Conservation (phyloP, 2,888 invertebrate genomes). For the Gortyna flavago region DNA sequence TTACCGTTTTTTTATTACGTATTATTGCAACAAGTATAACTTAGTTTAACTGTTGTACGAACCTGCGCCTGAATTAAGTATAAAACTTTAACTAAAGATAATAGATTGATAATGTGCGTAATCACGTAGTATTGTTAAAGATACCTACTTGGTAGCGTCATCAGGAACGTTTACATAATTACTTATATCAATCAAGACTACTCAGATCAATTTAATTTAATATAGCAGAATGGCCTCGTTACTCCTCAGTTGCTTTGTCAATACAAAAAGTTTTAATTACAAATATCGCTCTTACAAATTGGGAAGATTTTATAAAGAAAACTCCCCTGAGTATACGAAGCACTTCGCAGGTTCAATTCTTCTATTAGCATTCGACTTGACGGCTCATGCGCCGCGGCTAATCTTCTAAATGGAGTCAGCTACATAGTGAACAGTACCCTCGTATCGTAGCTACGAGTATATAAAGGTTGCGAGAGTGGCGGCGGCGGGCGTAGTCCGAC, state of each 20-base stretch:
- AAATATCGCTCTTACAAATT: constrained; percentile 20
- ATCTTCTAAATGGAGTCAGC: constrained; percentile 80
- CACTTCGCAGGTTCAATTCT: constrained; percentile 58
- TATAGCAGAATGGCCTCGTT: neutral
- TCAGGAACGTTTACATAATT: neutral
- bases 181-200: constrained; percentile 12
- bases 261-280: constrained; percentile 28
- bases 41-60: neutral
- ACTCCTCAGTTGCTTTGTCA: neutral
- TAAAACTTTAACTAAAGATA: constrained; percentile 15
- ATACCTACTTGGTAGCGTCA: constrained; percentile 7
- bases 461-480: constrained; percentile 80
- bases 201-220: constrained; percentile 8
- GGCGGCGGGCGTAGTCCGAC: constrained; percentile 82
- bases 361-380: constrained; percentile 72
- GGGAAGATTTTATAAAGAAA: constrained; percentile 12
- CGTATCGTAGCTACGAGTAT: constrained; percentile 73
- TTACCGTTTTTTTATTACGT: constrained; percentile 30
- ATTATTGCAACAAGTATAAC: neutral
- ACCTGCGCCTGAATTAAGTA: neutral
- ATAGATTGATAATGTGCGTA: neutral
- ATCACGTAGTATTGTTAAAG: constrained; percentile 15
- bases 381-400: constrained; percentile 80
- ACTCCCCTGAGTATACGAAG: constrained; percentile 33
- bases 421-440: constrained; percentile 74